Base-by-base conservation (phyloP, 1,140 invertebrate species). In the Drosophila bifasciata region DNA sequence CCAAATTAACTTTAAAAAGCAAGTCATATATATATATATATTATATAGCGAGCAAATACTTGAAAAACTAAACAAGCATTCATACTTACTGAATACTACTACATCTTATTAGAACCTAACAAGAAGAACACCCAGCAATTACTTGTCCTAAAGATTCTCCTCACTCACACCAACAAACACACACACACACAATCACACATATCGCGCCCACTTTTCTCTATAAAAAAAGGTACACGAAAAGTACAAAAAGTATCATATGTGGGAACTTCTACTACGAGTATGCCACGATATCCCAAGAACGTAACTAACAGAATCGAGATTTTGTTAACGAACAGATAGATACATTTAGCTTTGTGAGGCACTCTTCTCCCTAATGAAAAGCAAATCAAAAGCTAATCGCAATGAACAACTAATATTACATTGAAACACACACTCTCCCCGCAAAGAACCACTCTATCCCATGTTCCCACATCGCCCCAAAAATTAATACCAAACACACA, bases 1-100 rank as follows among this genome's bases (percentile, higher is more conserved):
- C 83, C 83, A 86, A 86, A 88, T 85, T 83, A 83, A 84, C 59
- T 79, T 81, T 77, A 77, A 81, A 36, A 59, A 64, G 46, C 41
- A 58, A 63, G 59, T 73, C 55, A 72, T 61, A 76, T 63, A 80
- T 67, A 72, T 59, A 73, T 62, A 77, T 53, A 62, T 61, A 60
- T 52, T 36, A 36, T 36, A 36, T 36, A 28, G 15, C 28, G 23
- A 46, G 71, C 17, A 73, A 57, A 73, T 60, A 80, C 57, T 68
- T 73, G 60, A 66, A 66, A 66, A 67, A 76, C 32, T 36, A 36
- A 36, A 36, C 32, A 56, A 43, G 58, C 69, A 72, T 48, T 68
- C 57, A 69, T 57, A 84, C 55, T 62, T 66, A 70, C 49, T 66
- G 32, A 36, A 11, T 13, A 55, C n/a, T n/a, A n/a, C n/a, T n/a